Evolutionary conservation across 2,797 vertebrate species (phyloP), one percentile per base, ranked within the genome.

Genomic region (Chloroceryle inda): DNA sequence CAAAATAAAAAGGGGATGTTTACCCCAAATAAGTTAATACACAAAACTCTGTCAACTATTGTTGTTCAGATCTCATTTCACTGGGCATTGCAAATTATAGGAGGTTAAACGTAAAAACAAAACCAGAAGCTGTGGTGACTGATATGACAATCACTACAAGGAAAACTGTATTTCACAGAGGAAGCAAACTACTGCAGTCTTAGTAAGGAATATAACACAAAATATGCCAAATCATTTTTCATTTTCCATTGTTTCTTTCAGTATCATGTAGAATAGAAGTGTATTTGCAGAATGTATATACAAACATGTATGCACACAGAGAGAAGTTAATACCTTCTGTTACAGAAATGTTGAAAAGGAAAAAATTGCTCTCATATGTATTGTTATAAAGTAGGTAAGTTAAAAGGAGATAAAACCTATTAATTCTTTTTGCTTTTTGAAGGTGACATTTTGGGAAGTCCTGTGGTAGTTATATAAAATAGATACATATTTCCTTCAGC

Each of bases 241-340:
- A 20, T 59, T 85, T 76, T 29, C n/a, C 42, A 35, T 45, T 79
- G 14, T 63, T 74, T 91, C 31, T 61, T 88, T 78, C 82, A 62
- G 13, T 37, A 26, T 29, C 50, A 29, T 21, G 31, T 11, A 6
- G 11, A 79, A 38, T 8, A 53, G 26, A 73, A 76, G 18, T 33
- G 27, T 52, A 64, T 49, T 72, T 79, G 5, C 45, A 27, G 29
- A 79, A 66, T 23, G 1, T 21, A 33, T 44, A 38, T 20, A 63
- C 20, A 92, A 53, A 72, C 33, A 33, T 0, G 1, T 24, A 4
- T n/a, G 4, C 2, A 13, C 5, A 40, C 3, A 23, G 5, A 20
- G 19, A 14, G 38, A 40, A 40, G 13, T 40, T 40, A 56, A 44
- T 38, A 35, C 31, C 8, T 59, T 66, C 19, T 33, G 5, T 59